phyloP scores from a whole-genome alignment of 2,113 vertebrate genomes.

The Paedocypris sp. region DNA sequence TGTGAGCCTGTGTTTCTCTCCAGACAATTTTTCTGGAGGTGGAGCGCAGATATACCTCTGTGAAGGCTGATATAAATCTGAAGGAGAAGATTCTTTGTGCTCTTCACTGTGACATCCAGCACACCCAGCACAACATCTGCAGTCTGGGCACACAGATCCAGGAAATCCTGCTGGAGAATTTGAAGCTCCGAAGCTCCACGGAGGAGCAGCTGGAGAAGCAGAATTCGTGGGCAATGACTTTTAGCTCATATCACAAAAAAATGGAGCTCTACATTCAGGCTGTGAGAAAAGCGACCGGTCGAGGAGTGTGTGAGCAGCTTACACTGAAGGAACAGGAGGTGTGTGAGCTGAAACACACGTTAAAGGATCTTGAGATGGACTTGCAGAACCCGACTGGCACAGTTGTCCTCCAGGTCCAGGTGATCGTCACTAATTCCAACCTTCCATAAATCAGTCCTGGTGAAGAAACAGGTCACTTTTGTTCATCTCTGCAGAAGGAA shows the following conservation, averaged over 20 bases:
- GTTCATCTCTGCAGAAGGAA: slow-evolving; percentile 37
- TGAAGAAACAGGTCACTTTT: too few species aligned
- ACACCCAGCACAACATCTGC: slow-evolving; percentile 7
- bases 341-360: slow-evolving; percentile 32
- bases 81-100: slow-evolving; percentile 27
- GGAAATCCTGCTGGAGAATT: slow-evolving; percentile 29
- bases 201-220: slow-evolving; percentile 38
- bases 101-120: slow-evolving; percentile 38
- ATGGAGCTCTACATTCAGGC: slow-evolving; percentile 45
- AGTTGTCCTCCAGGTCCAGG: slow-evolving; percentile 41
- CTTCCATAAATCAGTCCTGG: too few species aligned
- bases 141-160: slow-evolving; percentile 24
- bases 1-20: background rate
- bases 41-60: slow-evolving; percentile 23
- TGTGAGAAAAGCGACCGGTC: slow-evolving; percentile 20
- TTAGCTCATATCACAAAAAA: slow-evolving; percentile 43
- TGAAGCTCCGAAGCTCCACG: slow-evolving; percentile 28
- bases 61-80: slow-evolving; percentile 34
- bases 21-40: slow-evolving; percentile 37
- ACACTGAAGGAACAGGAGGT: slow-evolving; percentile 41
- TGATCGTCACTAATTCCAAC: slow-evolving; percentile 8
- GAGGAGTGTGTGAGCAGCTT: slow-evolving; percentile 38
- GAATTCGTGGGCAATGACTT: background rate
- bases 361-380: slow-evolving; percentile 43
- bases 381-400: slow-evolving; percentile 48